Evolutionary conservation across 2,888 invertebrate genomes (phyloP).

Genomic region (Lapara coniferarum): DNA sequence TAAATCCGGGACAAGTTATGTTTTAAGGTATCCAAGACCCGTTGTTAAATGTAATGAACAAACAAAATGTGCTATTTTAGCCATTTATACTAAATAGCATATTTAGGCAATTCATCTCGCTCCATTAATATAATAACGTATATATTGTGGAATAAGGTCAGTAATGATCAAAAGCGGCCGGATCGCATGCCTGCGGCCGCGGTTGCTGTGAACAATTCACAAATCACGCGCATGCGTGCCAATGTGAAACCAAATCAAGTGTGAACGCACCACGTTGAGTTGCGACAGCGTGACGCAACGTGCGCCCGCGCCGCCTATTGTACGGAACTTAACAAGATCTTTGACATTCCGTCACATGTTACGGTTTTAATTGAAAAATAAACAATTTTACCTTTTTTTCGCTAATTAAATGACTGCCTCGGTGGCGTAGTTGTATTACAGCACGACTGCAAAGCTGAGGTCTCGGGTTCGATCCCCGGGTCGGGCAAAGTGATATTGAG

Average conservation of each 20-base stretch:
- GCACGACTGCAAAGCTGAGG: no score
- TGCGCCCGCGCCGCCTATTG: conserved; percentile 21
- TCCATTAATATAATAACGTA: conserved; percentile 12
- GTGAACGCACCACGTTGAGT: conserved; percentile 57
- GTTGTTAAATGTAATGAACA: not conserved
- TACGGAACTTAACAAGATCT: not conserved
- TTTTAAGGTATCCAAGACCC: not conserved
- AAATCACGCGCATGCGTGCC: conserved; percentile 56
- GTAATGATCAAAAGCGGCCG: conserved; percentile 25
- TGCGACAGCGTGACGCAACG: conserved; percentile 57
- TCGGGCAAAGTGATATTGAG: no score
- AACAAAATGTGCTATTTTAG: not conserved
- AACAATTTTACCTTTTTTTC: not conserved
- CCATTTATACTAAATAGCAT: conserved; percentile 8
- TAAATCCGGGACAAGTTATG: not conserved
- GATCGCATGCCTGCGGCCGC: conserved; percentile 31
- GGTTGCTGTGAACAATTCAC: conserved; percentile 41
- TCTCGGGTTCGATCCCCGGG: no score
- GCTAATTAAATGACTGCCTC: no score
- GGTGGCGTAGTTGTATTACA: no score
- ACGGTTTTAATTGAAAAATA: not conserved
- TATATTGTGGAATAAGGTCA: conserved; percentile 26
- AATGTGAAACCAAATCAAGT: conserved; percentile 66
- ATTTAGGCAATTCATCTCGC: conserved; percentile 11
- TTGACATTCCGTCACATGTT: conserved; percentile 5